These are phyloP conservation scores for Leptopilina boulardi DNA, from an alignment of 1,140 invertebrate species.

Conservation along the genomic window DNA sequence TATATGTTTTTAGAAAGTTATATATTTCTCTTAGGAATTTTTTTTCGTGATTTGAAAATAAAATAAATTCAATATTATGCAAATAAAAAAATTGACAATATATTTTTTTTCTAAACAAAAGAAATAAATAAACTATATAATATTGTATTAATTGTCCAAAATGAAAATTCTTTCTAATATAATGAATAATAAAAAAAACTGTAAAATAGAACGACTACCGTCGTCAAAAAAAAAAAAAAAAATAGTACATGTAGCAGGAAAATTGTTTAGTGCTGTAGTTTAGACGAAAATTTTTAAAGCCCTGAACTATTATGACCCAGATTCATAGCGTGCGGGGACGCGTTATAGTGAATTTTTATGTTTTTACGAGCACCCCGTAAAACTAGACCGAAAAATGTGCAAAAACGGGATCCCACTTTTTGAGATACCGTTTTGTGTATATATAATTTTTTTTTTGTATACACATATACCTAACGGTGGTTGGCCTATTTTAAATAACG, in stretches of 20 bases:
- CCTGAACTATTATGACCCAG: constrained; percentile 52
- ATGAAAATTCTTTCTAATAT: too few relatives aligned
- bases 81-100: too few relatives aligned
- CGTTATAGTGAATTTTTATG: constrained; percentile 66
- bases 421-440: constrained; percentile 62
- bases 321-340: constrained; percentile 50
- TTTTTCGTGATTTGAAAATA: background rate
- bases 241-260: background rate
- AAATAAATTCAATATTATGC: too few relatives aligned
- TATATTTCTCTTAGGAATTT: background rate
- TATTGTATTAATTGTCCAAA: too few relatives aligned
- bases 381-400: constrained; percentile 57
- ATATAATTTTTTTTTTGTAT: constrained; percentile 40
- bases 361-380: constrained; percentile 63
- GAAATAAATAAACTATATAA: too few relatives aligned
- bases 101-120: too few relatives aligned
- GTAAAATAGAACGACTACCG: background rate
- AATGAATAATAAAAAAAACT: background rate
- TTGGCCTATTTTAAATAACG: constrained; percentile 68
- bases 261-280: background rate
- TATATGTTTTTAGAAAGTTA: background rate
- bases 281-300: constrained; percentile 36
- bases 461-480: constrained; percentile 60
- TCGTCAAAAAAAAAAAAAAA: background rate
- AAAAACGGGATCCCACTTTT: constrained; percentile 64